Percentiles rank a stretch among this genome's conserved stretches.
phyloP scores from a whole-genome alignment of 2,113 vertebrate genomes.

The Oreochromis tanganicae region DNA sequence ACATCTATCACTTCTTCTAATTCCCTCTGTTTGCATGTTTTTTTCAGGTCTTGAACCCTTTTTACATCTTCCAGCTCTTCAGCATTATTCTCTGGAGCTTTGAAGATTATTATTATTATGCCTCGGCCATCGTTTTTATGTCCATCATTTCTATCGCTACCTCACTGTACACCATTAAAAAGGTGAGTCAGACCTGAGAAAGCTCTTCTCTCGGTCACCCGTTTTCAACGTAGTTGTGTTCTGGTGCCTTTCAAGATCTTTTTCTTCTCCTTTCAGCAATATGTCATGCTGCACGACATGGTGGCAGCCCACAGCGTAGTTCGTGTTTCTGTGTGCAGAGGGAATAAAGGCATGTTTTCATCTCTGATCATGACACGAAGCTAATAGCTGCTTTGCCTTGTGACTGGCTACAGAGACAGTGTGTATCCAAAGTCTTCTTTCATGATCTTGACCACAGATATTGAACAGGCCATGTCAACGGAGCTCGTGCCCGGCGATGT shows the following conservation, averaged over 20 bases:
- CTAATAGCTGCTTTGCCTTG: neutral
- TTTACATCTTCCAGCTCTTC: slow-evolving; percentile 98
- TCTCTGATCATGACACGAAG: neutral
- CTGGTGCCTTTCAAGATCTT: neutral
- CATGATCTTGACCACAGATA: slow-evolving; percentile 61
- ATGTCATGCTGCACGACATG: slow-evolving; percentile 92
- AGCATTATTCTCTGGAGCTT: slow-evolving; percentile 89
- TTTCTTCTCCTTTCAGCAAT: slow-evolving; percentile 80
- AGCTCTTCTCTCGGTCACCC: neutral
- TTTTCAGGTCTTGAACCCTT: slow-evolving; percentile 91
- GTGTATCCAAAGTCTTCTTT: neutral
- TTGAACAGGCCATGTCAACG: slow-evolving; percentile 89
- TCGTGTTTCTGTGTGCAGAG: slow-evolving; percentile 86
- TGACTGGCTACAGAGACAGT: neutral
- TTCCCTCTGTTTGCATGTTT: neutral
- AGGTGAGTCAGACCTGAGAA: slow-evolving; percentile 70
- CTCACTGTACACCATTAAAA: slow-evolving; percentile 91
- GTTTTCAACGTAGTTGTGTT: neutral
- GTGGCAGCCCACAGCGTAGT: slow-evolving; percentile 90
- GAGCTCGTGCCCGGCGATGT: slow-evolving; percentile 93
- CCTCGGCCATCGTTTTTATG: slow-evolving; percentile 88
- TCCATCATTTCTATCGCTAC: slow-evolving; percentile 88
- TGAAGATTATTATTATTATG: slow-evolving; percentile 92
- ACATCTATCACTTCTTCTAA: no score
- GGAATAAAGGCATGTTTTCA: slow-evolving; percentile 73